Conservation (phyloP, 37 sponge, comb jelly and placozoan species). For the Halisarca cf. caerulea region DNA sequence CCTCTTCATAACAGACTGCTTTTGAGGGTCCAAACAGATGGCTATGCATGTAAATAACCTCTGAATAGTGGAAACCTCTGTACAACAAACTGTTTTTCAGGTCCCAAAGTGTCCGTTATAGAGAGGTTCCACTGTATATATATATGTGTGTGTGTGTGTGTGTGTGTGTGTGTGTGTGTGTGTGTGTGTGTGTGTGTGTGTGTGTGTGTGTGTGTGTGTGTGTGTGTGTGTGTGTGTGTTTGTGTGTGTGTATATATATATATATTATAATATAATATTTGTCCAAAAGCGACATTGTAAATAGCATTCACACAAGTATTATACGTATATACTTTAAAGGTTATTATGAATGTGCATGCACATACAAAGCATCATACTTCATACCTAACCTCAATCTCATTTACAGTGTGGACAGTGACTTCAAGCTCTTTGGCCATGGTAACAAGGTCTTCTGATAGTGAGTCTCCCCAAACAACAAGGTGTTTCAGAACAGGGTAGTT, state of each 20-base stretch:
- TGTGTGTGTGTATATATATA: conserved; percentile 22
- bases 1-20: too few species aligned
- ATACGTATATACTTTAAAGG: too few species aligned
- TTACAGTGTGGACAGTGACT: conserved; percentile 44
- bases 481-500: conserved; percentile 44
- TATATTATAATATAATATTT: too few species aligned
- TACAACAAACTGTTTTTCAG: too few species aligned
- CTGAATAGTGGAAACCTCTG: too few species aligned
- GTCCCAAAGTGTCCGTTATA: too few species aligned
- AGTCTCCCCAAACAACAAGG: conserved; percentile 58
- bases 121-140: too few species aligned
- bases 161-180: conserved; percentile 14
- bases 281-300: too few species aligned
- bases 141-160: conserved; percentile 18
- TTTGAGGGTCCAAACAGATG: too few species aligned
- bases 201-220: conserved; percentile 22
- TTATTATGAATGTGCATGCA: too few species aligned
- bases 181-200: conserved; percentile 31
- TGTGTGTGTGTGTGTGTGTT: conserved; percentile 20
- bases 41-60: too few species aligned
- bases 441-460: conserved; percentile 38
- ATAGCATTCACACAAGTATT: too few species aligned
- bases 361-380: neutral
- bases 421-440: conserved; percentile 41
- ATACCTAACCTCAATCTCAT: conserved; percentile 56